Percentiles rank a stretch among this genome's conserved stretches.
These are phyloP conservation scores for Leucophenga maculata DNA, from an alignment of 2,888 invertebrate species.

Conservation along the genomic window DNA sequence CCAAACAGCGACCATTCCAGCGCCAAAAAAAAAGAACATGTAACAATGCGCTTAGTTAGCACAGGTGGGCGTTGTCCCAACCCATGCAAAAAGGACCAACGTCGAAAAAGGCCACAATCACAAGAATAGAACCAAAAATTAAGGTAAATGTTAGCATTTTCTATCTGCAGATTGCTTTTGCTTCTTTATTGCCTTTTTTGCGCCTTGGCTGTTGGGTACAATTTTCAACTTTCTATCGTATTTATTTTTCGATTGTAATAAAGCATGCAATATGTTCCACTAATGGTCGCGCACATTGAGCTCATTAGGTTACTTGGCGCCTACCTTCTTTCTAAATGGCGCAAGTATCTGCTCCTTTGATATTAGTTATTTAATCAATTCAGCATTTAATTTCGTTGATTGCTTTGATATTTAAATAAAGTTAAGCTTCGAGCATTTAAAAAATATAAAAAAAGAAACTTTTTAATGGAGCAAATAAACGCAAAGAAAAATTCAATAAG, in stretches of 20 bases:
- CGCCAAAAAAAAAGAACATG: not conserved
- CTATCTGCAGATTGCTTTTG: not conserved
- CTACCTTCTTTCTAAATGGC: not conserved
- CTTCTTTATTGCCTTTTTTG: slow-evolving; percentile 1
- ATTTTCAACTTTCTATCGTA: not conserved
- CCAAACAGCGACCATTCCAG: not conserved
- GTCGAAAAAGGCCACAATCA: slow-evolving; percentile 5
- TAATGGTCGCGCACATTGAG: slow-evolving; percentile 62
- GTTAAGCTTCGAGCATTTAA: too few relatives aligned
- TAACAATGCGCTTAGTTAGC: not conserved
- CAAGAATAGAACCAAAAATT: slow-evolving; percentile 52
- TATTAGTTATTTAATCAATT: not conserved
- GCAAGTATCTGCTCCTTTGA: not conserved
- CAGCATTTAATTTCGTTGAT: not conserved
- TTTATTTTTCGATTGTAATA: not conserved
- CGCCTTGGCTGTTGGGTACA: not conserved
- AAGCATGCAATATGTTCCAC: slow-evolving; percentile 58
- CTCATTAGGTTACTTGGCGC: slow-evolving; percentile 50
- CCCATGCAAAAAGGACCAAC: slow-evolving; percentile 19
- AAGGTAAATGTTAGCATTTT: slow-evolving; percentile 53
- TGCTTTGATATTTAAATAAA: not conserved
- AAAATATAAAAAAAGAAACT: too few relatives aligned
- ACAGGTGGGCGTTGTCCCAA: slow-evolving; percentile 42
- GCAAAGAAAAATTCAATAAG: not conserved
- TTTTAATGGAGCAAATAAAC: not conserved